Evolutionary conservation across 2,797 vertebrate species (phyloP).

Genomic region (Tapera naevia): DNA sequence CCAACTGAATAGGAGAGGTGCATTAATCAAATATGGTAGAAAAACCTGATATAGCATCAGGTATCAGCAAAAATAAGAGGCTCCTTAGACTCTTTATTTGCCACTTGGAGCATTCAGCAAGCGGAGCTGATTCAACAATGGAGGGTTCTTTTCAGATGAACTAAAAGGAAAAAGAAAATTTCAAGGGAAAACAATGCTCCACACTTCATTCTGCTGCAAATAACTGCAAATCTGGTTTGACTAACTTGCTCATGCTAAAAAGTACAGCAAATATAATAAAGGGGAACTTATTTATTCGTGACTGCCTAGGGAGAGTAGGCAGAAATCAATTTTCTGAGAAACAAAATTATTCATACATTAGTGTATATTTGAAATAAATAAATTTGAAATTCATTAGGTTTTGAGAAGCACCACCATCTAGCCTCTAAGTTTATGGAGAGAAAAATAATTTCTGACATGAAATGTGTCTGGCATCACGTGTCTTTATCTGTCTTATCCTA

Average conservation of each 20-base stretch:
- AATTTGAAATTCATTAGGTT: no score
- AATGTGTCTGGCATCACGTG: background rate
- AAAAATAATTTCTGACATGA: background rate
- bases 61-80: background rate
- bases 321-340: background rate
- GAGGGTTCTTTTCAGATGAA: background rate
- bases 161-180: background rate
- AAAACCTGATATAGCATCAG: background rate
- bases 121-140: background rate
- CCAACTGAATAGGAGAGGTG: background rate
- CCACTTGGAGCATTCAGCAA: fast-evolving
- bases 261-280: background rate
- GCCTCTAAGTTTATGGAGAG: background rate
- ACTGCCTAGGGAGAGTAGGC: background rate
- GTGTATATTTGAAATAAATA: background rate
- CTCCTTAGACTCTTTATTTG: background rate
- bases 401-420: background rate
- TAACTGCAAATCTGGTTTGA: background rate
- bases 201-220: background rate
- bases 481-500: background rate
- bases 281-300: background rate
- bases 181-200: background rate
- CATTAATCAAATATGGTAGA: background rate
- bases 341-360: background rate
- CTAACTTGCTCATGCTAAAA: background rate